Percentiles rank a stretch among this genome's conserved stretches.
Conservation (phyloP, 1,140 invertebrate species). For the Steinernema feltiae region DNA sequence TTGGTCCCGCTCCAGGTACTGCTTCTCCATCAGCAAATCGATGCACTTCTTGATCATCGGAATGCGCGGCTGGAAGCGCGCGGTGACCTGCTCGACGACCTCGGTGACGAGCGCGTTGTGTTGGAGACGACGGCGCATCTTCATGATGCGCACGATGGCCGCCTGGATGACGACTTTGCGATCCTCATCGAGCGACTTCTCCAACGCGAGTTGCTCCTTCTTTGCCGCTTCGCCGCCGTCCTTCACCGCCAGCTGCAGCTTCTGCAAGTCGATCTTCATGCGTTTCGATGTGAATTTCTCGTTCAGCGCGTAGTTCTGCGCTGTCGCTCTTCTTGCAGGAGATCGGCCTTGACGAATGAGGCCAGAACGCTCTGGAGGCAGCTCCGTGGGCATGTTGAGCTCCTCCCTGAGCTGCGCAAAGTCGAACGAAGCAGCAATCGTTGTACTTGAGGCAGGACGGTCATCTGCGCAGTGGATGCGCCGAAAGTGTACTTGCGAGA, state of each 20-base stretch:
- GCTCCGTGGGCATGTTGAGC: too few relatives aligned
- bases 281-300: background rate
- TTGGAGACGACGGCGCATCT: too few relatives aligned
- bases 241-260: background rate
- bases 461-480: constrained; percentile 90
- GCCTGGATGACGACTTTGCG: too few relatives aligned
- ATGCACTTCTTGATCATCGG: constrained; percentile 98
- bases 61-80: constrained; percentile 93
- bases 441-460: constrained; percentile 71
- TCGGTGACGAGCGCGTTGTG: too few relatives aligned
- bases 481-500: constrained; percentile 60
- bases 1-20: constrained; percentile 91
- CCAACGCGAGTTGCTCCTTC: constrained; percentile 92
- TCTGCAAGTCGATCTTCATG: background rate
- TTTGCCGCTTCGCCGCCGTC: constrained; percentile 64
- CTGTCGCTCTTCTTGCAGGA: too few relatives aligned
- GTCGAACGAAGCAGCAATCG: background rate
- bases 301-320: background rate
- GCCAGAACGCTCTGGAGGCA: too few relatives aligned
- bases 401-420: too few relatives aligned
- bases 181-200: constrained; percentile 97
- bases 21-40: constrained; percentile 98
- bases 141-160: too few relatives aligned
- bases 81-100: too few relatives aligned
- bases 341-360: too few relatives aligned